Evolutionary conservation across 2,113 vertebrate species (phyloP), one percentile per base, ranked within the genome.

Genomic region (Lanius ludovicianus): DNA sequence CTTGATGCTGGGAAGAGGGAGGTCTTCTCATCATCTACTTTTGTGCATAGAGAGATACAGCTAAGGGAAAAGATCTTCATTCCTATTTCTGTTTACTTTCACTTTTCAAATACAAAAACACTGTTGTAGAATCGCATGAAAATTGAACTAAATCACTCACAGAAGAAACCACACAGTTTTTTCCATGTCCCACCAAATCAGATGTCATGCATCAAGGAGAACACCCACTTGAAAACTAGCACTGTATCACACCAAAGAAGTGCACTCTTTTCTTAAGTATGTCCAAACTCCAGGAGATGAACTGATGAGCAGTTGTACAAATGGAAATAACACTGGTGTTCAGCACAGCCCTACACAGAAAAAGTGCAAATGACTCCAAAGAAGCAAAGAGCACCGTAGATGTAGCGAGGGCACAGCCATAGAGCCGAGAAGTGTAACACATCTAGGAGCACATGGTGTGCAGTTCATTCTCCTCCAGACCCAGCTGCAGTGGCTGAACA

Each of bases 341-440:
- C 11, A 78, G 47, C 81, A 64, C 13, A 82, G 64, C 27, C 44
- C 14, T 27, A 2, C 0, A 2, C 9, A 67, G 39, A 57, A 55
- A 25, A 87, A 30, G 33, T 0, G 0, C 37, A 59, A 46, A 9
- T 20, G 60, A 16, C 55, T 49, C 46, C 53, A 46, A 57, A 57
- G 55, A 91, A 89, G 37, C 0, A 0, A 73, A 41, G n/a, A 67
- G 65, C 42, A 65, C 10, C 62, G 65, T 33, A 85, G 44, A 55
- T 13, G 35, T 0, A 56, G 62, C 0, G 2, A 90, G 23, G 49
- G 68, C 44, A n/a, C 5, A 64, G 60, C 20, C 52, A 25, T 1
- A 7, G 3, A 57, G 55, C 31, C 49, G 64, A 24, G 69, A 65
- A 64, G n/a, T 37, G 42, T 25, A 52, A 82, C 11, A 68, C 9